Conservation (phyloP, 2,888 invertebrate genomes). For the Ommatoiulus sabulosus region DNA sequence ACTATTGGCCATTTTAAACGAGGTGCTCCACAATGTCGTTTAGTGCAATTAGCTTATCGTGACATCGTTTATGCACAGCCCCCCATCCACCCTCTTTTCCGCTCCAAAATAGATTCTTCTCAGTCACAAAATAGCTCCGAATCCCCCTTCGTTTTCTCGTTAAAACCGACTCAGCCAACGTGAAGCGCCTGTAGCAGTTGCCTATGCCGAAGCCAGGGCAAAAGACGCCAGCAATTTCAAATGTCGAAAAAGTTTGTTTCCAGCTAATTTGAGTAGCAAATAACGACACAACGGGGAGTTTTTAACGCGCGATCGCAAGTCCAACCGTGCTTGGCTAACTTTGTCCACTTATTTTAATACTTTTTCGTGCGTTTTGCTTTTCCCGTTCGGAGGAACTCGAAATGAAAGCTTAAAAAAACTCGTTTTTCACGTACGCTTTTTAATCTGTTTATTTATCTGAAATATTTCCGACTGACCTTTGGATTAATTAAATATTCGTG, state of each 20-base stretch:
- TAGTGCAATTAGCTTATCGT: too few species aligned
- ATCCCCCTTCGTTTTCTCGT: conserved; percentile 23
- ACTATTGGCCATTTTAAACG: too few species aligned
- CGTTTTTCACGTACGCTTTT: neutral
- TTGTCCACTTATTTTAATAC: too few species aligned
- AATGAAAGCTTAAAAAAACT: too few species aligned
- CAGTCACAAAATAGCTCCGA: conserved; percentile 24
- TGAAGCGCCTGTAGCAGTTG: conserved; percentile 24
- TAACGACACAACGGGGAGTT: neutral
- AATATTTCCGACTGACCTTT: neutral
- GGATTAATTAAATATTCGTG: neutral
- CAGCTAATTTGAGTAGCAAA: neutral
- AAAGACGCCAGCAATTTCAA: conserved; percentile 9
- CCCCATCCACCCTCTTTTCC: conserved; percentile 34
- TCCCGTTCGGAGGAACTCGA: too few species aligned
- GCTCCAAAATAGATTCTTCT: conserved; percentile 27
- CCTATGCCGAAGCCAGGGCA: neutral
- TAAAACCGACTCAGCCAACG: conserved; percentile 26
- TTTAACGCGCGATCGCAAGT: too few species aligned
- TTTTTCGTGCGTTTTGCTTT: too few species aligned
- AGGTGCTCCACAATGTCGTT: too few species aligned
- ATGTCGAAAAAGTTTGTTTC: conserved; percentile 12
- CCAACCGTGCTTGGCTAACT: too few species aligned
- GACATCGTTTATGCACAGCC: conserved; percentile 2
- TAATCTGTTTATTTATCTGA: neutral